phyloP scores from a whole-genome alignment of 2,797 vertebrate genomes.

The Acanthurus tractus region DNA sequence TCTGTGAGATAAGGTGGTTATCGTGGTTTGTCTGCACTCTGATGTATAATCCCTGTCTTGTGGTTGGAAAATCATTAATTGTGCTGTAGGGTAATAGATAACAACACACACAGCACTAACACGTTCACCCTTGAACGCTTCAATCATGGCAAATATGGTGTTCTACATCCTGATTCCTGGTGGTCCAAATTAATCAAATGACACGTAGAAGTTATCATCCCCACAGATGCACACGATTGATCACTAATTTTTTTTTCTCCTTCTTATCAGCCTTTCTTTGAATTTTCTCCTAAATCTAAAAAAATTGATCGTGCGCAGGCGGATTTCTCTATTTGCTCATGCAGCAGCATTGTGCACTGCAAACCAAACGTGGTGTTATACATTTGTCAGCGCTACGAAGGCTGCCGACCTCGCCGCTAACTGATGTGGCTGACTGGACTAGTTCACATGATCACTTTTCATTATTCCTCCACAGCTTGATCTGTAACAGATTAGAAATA shows the following conservation, averaged over 20 bases:
- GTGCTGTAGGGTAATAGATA: constrained; percentile 62
- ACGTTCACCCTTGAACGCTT: constrained; percentile 29
- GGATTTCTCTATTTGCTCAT: constrained; percentile 32
- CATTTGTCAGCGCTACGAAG: constrained; percentile 55
- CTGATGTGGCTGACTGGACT: constrained; percentile 57
- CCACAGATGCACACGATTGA: constrained; percentile 42
- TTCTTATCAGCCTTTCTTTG: constrained; percentile 45
- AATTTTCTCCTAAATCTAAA: constrained; percentile 47
- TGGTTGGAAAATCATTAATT: constrained; percentile 61
- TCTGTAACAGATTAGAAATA: constrained; percentile 76
- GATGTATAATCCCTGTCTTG: constrained; percentile 55
- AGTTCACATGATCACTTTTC: constrained; percentile 67
- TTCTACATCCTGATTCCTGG: constrained; percentile 46
- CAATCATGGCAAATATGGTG: constrained; percentile 29
- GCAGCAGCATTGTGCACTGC: neutral
- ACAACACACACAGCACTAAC: constrained; percentile 20
- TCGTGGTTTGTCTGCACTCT: constrained; percentile 51
- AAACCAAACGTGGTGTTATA: constrained; percentile 38
- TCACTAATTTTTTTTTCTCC: constrained; percentile 6
- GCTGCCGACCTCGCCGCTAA: constrained; percentile 42
- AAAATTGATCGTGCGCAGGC: constrained; percentile 25
- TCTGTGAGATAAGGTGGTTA: constrained; percentile 63
- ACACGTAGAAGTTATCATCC: constrained; percentile 33
- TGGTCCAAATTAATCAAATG: constrained; percentile 52
- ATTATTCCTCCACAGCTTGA: constrained; percentile 61